These are phyloP conservation scores for Penelope pileata DNA, from an alignment of 2,113 vertebrate genomes.

Conservation along the genomic window DNA sequence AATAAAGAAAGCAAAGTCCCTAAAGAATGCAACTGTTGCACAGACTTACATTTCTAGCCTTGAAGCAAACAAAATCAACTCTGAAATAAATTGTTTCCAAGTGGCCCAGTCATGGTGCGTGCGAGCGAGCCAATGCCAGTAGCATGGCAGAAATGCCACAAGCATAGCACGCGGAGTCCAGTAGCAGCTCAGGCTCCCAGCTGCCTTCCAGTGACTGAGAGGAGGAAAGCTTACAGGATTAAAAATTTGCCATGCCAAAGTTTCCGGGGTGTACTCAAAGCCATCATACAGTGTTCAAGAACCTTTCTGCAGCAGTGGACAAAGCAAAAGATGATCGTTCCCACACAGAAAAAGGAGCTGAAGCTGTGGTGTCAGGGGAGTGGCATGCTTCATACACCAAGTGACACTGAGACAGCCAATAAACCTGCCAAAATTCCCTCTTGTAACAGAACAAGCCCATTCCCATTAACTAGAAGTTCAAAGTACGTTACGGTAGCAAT, in stretches of 20 bases:
- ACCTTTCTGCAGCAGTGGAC: background rate
- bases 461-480: background rate
- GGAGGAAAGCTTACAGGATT: background rate
- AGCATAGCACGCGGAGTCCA: accelerated
- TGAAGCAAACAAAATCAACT: background rate
- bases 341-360: accelerated
- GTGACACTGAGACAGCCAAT: accelerated
- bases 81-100: background rate
- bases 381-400: too few relatives aligned
- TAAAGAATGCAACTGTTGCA: background rate
- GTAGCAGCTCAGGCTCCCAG: background rate
- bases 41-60: background rate
- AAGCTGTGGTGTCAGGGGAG: background rate
- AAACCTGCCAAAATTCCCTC: background rate
- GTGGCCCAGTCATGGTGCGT: background rate
- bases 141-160: background rate
- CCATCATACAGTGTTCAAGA: background rate
- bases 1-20: background rate
- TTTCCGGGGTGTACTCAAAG: background rate
- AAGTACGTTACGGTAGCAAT: background rate
- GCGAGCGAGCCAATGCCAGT: background rate
- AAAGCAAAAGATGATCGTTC: background rate
- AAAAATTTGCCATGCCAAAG: background rate
- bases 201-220: background rate
- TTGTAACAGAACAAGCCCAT: background rate